These are phyloP conservation scores for Xanthia togata DNA, from an alignment of 2,888 invertebrate species.

Conservation along the genomic window DNA sequence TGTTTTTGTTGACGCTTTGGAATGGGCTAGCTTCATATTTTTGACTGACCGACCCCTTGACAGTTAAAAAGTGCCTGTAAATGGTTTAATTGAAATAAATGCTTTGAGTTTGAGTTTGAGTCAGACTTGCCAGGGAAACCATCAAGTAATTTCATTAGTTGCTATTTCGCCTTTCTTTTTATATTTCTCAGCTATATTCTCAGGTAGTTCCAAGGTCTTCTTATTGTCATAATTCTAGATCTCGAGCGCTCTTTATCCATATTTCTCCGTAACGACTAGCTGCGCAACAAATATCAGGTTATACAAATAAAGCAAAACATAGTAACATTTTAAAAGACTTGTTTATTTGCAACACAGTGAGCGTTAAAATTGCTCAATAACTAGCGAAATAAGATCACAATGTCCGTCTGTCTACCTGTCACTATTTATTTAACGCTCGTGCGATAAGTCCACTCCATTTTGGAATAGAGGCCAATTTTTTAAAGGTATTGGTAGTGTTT, in stretches of 20 bases:
- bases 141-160: no score
- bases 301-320: conserved; percentile 33
- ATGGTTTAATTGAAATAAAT: no score
- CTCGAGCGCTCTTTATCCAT: background rate
- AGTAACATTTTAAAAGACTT: conserved; percentile 41
- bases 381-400: conserved; percentile 50
- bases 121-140: no score
- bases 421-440: conserved; percentile 23
- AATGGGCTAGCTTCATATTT: no score
- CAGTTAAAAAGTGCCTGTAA: no score
- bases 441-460: background rate
- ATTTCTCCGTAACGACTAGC: background rate
- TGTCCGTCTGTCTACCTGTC: conserved; percentile 41
- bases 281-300: conserved; percentile 33
- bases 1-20: no score
- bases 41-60: no score
- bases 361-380: conserved; percentile 45
- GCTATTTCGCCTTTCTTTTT: no score
- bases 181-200: no score
- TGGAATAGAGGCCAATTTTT: background rate
- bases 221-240: background rate
- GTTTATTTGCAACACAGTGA: conserved; percentile 53
- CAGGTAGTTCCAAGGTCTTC: no score
- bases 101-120: no score
- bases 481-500: background rate